A percentile compares a stretch with the other conserved stretches of the same genome.
Conservation (phyloP, 2,113 vertebrate genomes). For the Anguilla japonica region DNA sequence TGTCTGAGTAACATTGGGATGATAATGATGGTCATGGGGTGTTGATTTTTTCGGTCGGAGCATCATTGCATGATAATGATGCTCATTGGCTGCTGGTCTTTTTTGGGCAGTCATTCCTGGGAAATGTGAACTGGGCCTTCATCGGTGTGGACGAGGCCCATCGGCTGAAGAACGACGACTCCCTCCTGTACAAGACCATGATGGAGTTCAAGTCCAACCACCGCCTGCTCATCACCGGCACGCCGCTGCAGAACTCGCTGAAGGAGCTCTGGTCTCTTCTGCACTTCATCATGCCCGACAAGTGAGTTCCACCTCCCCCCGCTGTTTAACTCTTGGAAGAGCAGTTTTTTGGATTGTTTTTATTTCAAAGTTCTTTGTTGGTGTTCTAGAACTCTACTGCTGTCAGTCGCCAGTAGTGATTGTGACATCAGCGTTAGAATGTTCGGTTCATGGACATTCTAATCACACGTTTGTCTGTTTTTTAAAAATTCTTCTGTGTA, state of each 20-base stretch:
- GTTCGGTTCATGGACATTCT: too few species aligned
- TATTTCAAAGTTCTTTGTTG: too few species aligned
- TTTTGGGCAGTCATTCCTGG: constrained; percentile 85
- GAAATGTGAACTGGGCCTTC: constrained; percentile 90
- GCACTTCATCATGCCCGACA: constrained; percentile 99
- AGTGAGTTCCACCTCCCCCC: constrained; percentile 73
- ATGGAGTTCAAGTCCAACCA: constrained; percentile 98
- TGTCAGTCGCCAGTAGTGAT: too few species aligned
- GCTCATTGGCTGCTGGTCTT: neutral
- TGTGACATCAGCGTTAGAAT: too few species aligned
- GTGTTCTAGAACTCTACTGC: too few species aligned
- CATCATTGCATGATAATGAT: too few species aligned
- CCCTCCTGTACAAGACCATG: constrained; percentile 96
- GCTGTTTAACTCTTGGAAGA: neutral
- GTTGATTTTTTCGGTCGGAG: too few species aligned
- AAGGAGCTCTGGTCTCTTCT: constrained; percentile 98
- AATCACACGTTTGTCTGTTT: neutral
- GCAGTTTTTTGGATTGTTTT: too few species aligned
- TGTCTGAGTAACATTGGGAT: too few species aligned
- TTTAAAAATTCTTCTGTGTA: neutral
- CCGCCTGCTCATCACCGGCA: constrained; percentile 96
- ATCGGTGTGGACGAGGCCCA: constrained; percentile 98
- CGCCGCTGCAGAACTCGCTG: constrained; percentile 95
- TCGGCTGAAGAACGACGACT: constrained; percentile 96
- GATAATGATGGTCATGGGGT: too few species aligned